Evolutionary conservation across 2,797 vertebrate genomes (phyloP), one percentile per base, ranked within the genome.

Genomic region (Orientallactaga sibirica): DNA sequence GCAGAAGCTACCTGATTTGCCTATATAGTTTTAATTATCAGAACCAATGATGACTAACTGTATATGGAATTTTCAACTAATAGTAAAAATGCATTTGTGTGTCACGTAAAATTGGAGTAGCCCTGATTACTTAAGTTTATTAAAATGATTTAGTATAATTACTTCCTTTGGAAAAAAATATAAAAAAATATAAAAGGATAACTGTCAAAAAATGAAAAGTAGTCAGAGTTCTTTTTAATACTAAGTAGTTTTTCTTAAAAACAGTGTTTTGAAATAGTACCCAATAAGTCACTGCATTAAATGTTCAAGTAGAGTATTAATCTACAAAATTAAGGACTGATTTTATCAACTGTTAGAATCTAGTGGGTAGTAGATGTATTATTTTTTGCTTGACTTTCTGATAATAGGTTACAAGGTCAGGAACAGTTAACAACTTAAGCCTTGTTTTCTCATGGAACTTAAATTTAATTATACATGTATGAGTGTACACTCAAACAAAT

Each of bases 21-120:
- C 22, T 95, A 92, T 95, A 92, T 55, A 67, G 88, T 94, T 86
- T 92, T 93, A 94, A 52, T 90, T 27, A 14, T 92, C 27, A 95
- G 11, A 94, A 85, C 85, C 67, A 91, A 25, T 85, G 55, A 87
- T 68, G 81, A 92, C 37, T 91, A 66, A 96, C 19, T 70, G 22
- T 66, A 9, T 93, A 76, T 93, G 55, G 76, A 94, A 86, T 76
- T 97, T 94, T 91, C 58, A 84, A 52, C 7, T 94, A 84, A 79
- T 75, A 84, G 18, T 88, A 43, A 93, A 91, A 96, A 88, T 84
- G 19, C 19, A 86, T 25, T 61, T 94, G 61, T 83, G 78, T 88
- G 0, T 86, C 87, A 85, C 92, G 7, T 92, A 88, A 83, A 80
- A 12, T 86, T 95, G 71, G 93, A 37, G 64, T 37, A 91, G 16